A percentile compares a stretch with the other conserved stretches of the same genome.
Evolutionary conservation across 37 sponge, comb jelly and placozoan genomes (phyloP).

Genomic region (Dysidea cf. avara): DNA sequence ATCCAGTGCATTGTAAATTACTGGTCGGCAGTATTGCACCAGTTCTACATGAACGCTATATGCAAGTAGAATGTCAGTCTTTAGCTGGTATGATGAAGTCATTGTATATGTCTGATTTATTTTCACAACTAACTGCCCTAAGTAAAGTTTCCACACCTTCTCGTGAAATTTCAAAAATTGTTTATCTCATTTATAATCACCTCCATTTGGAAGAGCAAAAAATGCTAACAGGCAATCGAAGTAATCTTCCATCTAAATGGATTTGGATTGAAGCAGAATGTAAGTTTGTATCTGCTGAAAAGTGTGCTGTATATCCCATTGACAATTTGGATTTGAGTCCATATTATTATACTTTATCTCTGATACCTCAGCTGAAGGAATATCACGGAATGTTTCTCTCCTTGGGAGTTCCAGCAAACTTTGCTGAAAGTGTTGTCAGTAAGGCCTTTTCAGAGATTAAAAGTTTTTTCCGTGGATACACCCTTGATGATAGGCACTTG

Average conservation of each 20-base stretch:
- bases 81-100: neutral
- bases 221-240: neutral
- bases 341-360: neutral
- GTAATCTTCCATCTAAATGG: neutral
- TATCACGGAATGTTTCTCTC: neutral
- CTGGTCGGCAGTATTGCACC: constrained; percentile 40
- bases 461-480: neutral
- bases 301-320: neutral
- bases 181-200: constrained; percentile 5
- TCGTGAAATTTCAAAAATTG: neutral
- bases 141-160: neutral
- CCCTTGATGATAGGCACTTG: constrained; percentile 1
- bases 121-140: constrained; percentile 1
- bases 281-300: constrained; percentile 2
- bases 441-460: constrained; percentile 3
- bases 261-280: neutral
- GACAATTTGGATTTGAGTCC: neutral
- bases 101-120: neutral
- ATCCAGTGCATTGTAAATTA: neutral
- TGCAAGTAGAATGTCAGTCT: neutral
- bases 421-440: constrained; percentile 6
- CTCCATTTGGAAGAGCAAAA: constrained; percentile 4
- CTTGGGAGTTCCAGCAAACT: constrained; percentile 2
- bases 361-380: neutral
- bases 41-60: constrained; percentile 12